Percentiles rank a stretch among this genome's conserved stretches.
Evolutionary conservation across 2,888 invertebrate genomes (phyloP).

Genomic region (Ornithoptera priamus): DNA sequence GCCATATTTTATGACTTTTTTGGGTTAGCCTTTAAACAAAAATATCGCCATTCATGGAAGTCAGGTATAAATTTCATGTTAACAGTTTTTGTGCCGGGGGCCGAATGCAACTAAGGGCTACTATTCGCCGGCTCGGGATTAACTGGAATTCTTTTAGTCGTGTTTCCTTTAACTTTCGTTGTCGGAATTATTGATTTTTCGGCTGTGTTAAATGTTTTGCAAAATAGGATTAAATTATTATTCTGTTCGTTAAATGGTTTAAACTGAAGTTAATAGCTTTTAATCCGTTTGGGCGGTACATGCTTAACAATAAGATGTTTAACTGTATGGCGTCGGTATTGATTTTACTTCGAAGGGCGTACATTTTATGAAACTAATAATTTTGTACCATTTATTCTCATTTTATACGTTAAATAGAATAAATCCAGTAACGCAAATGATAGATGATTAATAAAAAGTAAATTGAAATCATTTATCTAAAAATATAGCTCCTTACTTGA

Average conservation of each 20-base stretch:
- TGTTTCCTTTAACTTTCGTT: conserved; percentile 16
- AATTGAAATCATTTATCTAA: background rate
- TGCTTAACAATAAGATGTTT: background rate
- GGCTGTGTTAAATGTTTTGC: conserved; percentile 16
- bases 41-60: conserved; percentile 72
- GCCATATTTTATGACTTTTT: conserved; percentile 73
- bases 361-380: background rate
- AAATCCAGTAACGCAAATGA: background rate
- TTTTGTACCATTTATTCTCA: background rate
- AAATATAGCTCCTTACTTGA: background rate
- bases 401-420: background rate
- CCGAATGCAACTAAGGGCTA: conserved; percentile 49
- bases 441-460: background rate
- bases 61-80: conserved; percentile 71
- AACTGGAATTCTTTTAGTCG: conserved; percentile 30
- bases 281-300: background rate
- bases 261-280: background rate
- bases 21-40: conserved; percentile 59
- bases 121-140: conserved; percentile 42
- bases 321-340: background rate
- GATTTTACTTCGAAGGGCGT: background rate
- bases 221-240: conserved; percentile 20
- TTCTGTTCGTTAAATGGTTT: background rate
- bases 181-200: conserved; percentile 12
- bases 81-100: conserved; percentile 50